Percentiles rank a stretch among this genome's conserved stretches.
These are phyloP conservation scores for Thrips palmi DNA, from an alignment of 1,140 invertebrate genomes.

Conservation along the genomic window DNA sequence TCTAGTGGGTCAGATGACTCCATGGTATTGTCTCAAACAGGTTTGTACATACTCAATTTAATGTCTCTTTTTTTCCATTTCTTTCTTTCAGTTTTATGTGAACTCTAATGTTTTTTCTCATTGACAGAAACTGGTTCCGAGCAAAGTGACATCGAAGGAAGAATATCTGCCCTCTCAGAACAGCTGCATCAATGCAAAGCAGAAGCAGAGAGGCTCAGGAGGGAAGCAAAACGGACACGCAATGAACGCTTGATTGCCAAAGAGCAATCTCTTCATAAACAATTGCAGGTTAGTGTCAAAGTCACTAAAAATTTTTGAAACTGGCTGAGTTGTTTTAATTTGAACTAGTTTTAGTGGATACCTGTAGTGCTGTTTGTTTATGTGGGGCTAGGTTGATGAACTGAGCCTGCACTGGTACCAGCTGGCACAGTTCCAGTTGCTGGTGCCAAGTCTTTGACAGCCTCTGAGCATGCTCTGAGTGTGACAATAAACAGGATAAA, in stretches of 20 bases:
- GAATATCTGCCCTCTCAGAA: constrained; percentile 29
- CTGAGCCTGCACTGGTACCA: too few species aligned
- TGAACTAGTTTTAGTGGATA: too few species aligned
- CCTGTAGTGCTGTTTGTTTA: too few species aligned
- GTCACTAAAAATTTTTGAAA: constrained; percentile 1
- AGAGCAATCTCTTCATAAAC: constrained; percentile 30
- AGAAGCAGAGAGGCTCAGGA: constrained; percentile 28
- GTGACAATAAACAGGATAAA: too few species aligned
- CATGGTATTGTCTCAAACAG: constrained; percentile 27
- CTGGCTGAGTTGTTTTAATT: background rate
- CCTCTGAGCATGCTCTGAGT: too few species aligned
- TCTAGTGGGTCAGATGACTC: constrained; percentile 37
- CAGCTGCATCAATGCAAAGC: constrained; percentile 27
- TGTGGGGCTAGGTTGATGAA: too few species aligned
- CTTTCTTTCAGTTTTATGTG: constrained; percentile 10
- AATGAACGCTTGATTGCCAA: constrained; percentile 29
- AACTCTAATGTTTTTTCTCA: constrained; percentile 5
- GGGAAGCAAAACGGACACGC: constrained; percentile 25
- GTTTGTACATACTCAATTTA: constrained; percentile 12
- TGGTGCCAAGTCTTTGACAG: too few species aligned
- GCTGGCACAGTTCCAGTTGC: too few species aligned
- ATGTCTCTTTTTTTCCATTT: too few species aligned
- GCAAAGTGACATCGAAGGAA: constrained; percentile 30
- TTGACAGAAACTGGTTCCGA: constrained; percentile 30
- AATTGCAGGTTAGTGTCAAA: constrained; percentile 26